A percentile compares a stretch with the other conserved stretches of the same genome.
These are phyloP conservation scores for Proterorhinus semilunaris DNA, from an alignment of 2,113 vertebrate species.

Conservation along the genomic window DNA sequence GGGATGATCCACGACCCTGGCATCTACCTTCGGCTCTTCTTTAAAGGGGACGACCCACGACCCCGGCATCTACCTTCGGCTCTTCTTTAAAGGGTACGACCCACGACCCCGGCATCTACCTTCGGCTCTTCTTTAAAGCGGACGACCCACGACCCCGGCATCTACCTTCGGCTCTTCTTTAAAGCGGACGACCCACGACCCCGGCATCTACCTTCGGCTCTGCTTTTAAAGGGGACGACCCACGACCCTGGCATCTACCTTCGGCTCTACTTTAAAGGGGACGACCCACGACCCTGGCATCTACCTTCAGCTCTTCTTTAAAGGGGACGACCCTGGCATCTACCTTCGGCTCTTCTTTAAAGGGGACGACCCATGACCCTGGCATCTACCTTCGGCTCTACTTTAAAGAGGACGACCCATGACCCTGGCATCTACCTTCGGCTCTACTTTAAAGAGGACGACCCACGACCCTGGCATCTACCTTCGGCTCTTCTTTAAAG, in stretches of 20 bases:
- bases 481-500: too few species aligned
- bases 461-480: conserved; percentile 50
- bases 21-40: conserved; percentile 35
- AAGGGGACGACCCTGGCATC: conserved; percentile 50
- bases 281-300: conserved; percentile 49
- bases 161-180: conserved; percentile 34
- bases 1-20: too few species aligned
- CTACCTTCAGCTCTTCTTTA: conserved; percentile 34
- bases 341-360: conserved; percentile 31
- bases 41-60: too few species aligned
- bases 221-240: too few species aligned
- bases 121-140: too few species aligned
- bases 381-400: conserved; percentile 37
- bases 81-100: too few species aligned
- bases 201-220: conserved; percentile 36
- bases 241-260: conserved; percentile 48
- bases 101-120: conserved; percentile 48
- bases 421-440: conserved; percentile 42
- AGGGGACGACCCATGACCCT: too few species aligned
- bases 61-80: conserved; percentile 36
- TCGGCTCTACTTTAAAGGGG: too few species aligned
- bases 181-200: too few species aligned
- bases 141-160: conserved; percentile 50
- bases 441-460: too few species aligned
- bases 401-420: too few species aligned